A percentile compares a stretch with the other conserved stretches of the same genome.
phyloP scores from a whole-genome alignment of 2,113 vertebrate genomes.

The Chamaea fasciata region DNA sequence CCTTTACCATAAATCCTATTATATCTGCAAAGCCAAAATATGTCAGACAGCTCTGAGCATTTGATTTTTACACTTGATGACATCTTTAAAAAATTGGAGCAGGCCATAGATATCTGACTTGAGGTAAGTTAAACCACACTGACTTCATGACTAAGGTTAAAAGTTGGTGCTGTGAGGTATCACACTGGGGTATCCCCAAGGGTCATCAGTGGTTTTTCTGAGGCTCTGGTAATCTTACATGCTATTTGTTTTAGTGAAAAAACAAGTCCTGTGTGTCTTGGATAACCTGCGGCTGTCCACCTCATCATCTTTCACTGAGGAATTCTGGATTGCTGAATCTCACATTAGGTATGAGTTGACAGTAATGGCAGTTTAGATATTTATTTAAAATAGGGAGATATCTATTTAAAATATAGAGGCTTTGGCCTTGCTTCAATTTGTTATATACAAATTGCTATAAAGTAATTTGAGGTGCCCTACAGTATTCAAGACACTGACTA shows the following conservation, averaged over 20 bases:
- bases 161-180: neutral
- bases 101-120: neutral
- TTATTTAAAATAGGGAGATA: neutral
- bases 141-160: neutral
- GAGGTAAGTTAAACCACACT: neutral
- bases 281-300: neutral
- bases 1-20: neutral
- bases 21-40: neutral
- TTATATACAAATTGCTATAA: neutral
- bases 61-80: neutral
- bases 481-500: neutral
- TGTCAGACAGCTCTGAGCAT: neutral
- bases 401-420: neutral
- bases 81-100: neutral
- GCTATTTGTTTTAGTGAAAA: neutral
- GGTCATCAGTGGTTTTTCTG: neutral
- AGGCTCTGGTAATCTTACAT: neutral
- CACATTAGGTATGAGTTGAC: neutral
- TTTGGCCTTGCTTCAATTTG: neutral
- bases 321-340: neutral
- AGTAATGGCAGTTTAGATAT: neutral
- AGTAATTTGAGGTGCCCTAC: neutral
- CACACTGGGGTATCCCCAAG: fast-evolving
- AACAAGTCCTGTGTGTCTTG: fast-evolving
- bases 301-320: neutral